phyloP scores from a whole-genome alignment of 2,797 vertebrate genomes.

The Lepilemur ruficaudatus region DNA sequence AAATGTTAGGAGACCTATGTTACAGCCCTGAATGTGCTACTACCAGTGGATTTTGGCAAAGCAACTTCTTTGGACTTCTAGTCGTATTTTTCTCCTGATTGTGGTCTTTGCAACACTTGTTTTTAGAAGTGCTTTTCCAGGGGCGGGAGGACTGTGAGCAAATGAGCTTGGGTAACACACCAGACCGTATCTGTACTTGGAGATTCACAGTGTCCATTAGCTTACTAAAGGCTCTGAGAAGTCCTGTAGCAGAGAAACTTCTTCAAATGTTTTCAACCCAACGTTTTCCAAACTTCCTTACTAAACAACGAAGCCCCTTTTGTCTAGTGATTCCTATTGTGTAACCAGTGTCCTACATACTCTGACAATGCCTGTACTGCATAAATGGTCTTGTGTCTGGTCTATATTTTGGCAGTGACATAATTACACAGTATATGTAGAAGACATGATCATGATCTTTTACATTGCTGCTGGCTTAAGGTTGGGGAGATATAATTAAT shows the following conservation, averaged over 20 bases:
- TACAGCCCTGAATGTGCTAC: neutral
- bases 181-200: neutral
- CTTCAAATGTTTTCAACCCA: neutral
- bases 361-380: neutral
- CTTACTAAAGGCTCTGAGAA: slow-evolving; percentile 2
- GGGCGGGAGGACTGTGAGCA: neutral
- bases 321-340: neutral
- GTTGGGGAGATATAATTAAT: neutral
- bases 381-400: neutral
- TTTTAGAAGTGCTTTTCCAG: neutral
- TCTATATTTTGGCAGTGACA: neutral
- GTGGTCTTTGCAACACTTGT: neutral
- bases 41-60: neutral
- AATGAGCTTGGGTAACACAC: neutral
- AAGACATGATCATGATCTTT: neutral
- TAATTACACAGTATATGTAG: neutral
- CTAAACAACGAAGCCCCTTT: neutral
- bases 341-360: neutral
- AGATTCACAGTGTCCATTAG: neutral
- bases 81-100: neutral
- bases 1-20: neutral
- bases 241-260: neutral
- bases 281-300: neutral
- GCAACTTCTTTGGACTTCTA: neutral
- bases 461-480: neutral